A percentile compares a stretch with the other conserved stretches of the same genome.
Evolutionary conservation across 2,113 vertebrate species (phyloP).

Genomic region (Sitta europaea): DNA sequence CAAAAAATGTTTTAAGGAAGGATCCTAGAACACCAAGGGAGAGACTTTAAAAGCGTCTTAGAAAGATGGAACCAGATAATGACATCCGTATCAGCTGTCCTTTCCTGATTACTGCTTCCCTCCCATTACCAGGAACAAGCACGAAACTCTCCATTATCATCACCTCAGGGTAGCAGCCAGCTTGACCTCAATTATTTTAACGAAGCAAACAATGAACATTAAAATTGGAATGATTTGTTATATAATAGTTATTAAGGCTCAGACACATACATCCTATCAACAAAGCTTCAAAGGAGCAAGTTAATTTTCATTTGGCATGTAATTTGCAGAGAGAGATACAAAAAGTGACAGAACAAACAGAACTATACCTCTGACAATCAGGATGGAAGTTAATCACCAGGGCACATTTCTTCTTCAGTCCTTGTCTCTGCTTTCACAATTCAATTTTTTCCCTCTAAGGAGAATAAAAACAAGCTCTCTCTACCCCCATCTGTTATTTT

Average conservation of each 20-base stretch:
- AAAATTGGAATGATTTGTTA: slow-evolving; percentile 26
- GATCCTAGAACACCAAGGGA: neutral
- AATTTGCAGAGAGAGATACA: slow-evolving; percentile 21
- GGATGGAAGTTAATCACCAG: neutral
- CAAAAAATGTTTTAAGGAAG: neutral
- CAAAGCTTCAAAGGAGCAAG: slow-evolving; percentile 22
- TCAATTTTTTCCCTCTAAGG: neutral
- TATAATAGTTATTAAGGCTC: slow-evolving; percentile 10
- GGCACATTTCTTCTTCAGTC: neutral
- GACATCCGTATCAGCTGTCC: neutral
- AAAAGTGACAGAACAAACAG: neutral
- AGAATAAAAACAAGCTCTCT: neutral
- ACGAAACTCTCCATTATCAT: neutral
- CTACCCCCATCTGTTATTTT: neutral
- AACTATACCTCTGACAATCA: neutral
- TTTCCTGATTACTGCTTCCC: neutral
- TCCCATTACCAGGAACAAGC: neutral
- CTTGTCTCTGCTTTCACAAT: neutral
- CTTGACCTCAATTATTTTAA: slow-evolving; percentile 56
- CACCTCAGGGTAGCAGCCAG: neutral
- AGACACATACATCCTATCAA: slow-evolving; percentile 25
- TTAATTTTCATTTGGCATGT: slow-evolving; percentile 31
- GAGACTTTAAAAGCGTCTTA: neutral
- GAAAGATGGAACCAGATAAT: neutral
- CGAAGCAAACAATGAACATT: slow-evolving; percentile 28